Percentiles rank a stretch among this genome's conserved stretches.
Evolutionary conservation across 2,888 invertebrate genomes (phyloP).

Genomic region (Bellardia pandia): DNA sequence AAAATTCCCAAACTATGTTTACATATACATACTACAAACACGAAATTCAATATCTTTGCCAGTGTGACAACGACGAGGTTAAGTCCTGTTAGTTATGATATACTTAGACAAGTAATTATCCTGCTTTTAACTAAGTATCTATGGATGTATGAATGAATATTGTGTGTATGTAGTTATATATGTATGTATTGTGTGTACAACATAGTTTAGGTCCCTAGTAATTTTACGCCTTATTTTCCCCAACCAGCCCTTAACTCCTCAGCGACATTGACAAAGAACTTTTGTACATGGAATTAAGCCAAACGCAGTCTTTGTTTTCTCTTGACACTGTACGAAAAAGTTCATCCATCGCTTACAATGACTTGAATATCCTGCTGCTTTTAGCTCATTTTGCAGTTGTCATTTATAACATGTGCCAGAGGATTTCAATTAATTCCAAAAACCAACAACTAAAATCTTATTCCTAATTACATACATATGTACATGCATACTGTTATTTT

Average conservation of each 20-base stretch:
- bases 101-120: constrained; percentile 40
- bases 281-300: constrained; percentile 50
- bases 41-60: background rate
- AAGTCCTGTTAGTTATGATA: constrained; percentile 23
- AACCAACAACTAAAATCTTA: constrained; percentile 35
- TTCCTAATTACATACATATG: constrained; percentile 1
- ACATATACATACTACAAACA: background rate
- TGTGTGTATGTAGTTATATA: background rate
- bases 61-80: background rate
- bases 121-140: constrained; percentile 20
- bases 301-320: constrained; percentile 56
- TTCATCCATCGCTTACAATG: constrained; percentile 57
- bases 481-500: too few species aligned
- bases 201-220: constrained; percentile 33
- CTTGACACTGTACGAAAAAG: constrained; percentile 55
- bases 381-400: constrained; percentile 64
- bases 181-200: background rate
- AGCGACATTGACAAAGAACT: constrained; percentile 64
- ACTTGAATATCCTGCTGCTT: constrained; percentile 58
- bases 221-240: constrained; percentile 49
- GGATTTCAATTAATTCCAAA: constrained; percentile 66
- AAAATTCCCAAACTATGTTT: background rate
- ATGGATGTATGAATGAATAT: constrained; percentile 1
- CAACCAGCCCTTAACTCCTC: constrained; percentile 11
- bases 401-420: constrained; percentile 67